A percentile compares a stretch with the other conserved stretches of the same genome.
phyloP scores from a whole-genome alignment of 2,113 vertebrate genomes.

The Triplophysa dalaica region DNA sequence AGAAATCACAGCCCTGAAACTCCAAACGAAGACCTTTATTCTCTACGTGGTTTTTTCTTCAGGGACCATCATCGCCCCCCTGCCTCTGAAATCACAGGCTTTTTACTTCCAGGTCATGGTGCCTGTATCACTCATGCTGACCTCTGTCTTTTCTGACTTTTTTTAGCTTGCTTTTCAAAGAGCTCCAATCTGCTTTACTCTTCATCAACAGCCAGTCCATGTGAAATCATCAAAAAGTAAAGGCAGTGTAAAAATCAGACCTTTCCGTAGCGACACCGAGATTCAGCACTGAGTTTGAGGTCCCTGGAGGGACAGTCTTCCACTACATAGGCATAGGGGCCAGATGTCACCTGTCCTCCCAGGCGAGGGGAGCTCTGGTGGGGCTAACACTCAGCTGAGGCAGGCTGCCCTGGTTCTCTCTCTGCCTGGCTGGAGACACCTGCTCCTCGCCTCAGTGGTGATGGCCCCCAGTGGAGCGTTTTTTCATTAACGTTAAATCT shows the following conservation, averaged over 20 bases:
- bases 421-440: constrained; percentile 70
- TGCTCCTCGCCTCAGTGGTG: constrained; percentile 69
- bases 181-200: constrained; percentile 13
- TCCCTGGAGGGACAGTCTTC: constrained; percentile 17
- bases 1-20: constrained; percentile 41
- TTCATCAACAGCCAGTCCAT: constrained; percentile 21
- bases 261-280: neutral
- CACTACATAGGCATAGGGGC: constrained; percentile 18
- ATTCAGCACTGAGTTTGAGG: neutral
- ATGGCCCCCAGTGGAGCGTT: constrained; percentile 66
- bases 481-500: constrained; percentile 13
- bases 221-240: constrained; percentile 31
- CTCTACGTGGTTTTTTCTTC: constrained; percentile 29
- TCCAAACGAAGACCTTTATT: constrained; percentile 31
- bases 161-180: constrained; percentile 49
- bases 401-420: constrained; percentile 48
- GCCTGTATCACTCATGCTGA: constrained; percentile 56
- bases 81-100: constrained; percentile 55
- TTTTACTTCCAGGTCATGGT: constrained; percentile 66
- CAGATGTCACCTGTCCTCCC: constrained; percentile 52
- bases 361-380: constrained; percentile 35
- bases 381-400: constrained; percentile 4
- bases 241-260: neutral
- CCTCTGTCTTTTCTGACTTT: constrained; percentile 54
- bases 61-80: constrained; percentile 44